These are phyloP conservation scores for Iselma pallidipennis DNA, from an alignment of 2,888 invertebrate genomes.

Conservation along the genomic window DNA sequence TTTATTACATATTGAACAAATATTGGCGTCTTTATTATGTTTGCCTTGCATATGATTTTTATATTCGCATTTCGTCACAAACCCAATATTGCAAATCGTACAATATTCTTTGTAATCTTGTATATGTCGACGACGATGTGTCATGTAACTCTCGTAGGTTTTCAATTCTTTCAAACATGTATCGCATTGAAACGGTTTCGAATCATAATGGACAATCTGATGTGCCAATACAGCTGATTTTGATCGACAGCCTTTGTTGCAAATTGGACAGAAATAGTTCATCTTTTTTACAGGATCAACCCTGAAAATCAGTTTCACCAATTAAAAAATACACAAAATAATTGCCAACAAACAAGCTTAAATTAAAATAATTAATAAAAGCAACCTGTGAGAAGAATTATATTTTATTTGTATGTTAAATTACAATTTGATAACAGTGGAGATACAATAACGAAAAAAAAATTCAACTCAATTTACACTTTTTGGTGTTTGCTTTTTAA, in stretches of 20 bases:
- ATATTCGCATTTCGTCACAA: not conserved
- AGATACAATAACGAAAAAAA: too few relatives aligned
- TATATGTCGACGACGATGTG: not conserved
- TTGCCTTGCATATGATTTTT: not conserved
- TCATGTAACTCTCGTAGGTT: not conserved
- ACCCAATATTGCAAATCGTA: not conserved
- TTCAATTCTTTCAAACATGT: slow-evolving; percentile 26
- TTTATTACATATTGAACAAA: slow-evolving; percentile 23
- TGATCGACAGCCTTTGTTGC: slow-evolving; percentile 24
- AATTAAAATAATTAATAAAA: too few relatives aligned
- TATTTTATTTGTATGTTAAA: too few relatives aligned
- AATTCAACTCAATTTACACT: too few relatives aligned
- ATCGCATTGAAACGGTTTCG: slow-evolving; percentile 26
- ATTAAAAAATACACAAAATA: too few relatives aligned
- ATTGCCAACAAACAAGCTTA: too few relatives aligned
- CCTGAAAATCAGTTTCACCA: not conserved
- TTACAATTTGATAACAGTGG: too few relatives aligned
- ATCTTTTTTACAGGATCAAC: not conserved
- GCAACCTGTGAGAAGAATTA: too few relatives aligned
- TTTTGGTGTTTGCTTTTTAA: slow-evolving; percentile 40
- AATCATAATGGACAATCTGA: slow-evolving; percentile 25
- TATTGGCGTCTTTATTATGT: slow-evolving; percentile 28
- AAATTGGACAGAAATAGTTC: slow-evolving; percentile 26
- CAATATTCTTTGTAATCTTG: not conserved
- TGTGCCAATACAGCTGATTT: slow-evolving; percentile 22